These are phyloP conservation scores for Cyprinus carpio DNA, from an alignment of 2,113 vertebrate species.

Conservation along the genomic window DNA sequence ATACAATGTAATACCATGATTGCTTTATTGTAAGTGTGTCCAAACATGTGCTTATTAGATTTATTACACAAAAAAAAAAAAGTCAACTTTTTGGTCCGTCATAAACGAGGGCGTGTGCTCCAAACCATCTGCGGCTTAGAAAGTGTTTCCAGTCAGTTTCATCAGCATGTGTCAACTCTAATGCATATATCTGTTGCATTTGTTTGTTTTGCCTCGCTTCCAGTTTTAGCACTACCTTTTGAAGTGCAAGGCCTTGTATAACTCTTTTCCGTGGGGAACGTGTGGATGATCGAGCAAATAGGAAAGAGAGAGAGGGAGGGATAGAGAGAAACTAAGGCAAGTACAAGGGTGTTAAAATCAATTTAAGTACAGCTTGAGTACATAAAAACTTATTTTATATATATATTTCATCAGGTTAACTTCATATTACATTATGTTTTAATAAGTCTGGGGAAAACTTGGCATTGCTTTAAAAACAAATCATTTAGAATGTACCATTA, in stretches of 20 bases:
- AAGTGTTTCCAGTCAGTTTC: slow-evolving; percentile 50
- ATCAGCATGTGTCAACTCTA: slow-evolving; percentile 47
- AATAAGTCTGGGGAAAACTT: too few relatives aligned
- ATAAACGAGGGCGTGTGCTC: slow-evolving; percentile 38
- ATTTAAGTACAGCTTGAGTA: too few relatives aligned
- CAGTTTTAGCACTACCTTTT: slow-evolving; percentile 40
- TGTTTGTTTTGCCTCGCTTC: slow-evolving; percentile 51
- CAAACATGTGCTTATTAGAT: neutral
- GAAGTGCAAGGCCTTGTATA: slow-evolving; percentile 44
- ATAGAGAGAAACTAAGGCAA: neutral
- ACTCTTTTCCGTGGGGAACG: slow-evolving; percentile 30
- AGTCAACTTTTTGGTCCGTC: slow-evolving; percentile 34
- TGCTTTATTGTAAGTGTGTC: too few relatives aligned
- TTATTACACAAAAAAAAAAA: neutral
- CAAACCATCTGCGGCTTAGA: slow-evolving; percentile 45
- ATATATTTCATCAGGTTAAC: too few relatives aligned
- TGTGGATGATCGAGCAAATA: neutral
- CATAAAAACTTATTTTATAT: too few relatives aligned
- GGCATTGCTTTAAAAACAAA: too few relatives aligned
- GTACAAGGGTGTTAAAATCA: slow-evolving; percentile 19
- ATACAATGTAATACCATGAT: neutral
- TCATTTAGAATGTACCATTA: too few relatives aligned
- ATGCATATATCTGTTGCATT: slow-evolving; percentile 48
- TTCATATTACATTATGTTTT: too few relatives aligned
- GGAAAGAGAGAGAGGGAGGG: slow-evolving; percentile 6